Evolutionary conservation across 1,140 invertebrate genomes (phyloP).

Genomic region (Pissodes strobi): DNA sequence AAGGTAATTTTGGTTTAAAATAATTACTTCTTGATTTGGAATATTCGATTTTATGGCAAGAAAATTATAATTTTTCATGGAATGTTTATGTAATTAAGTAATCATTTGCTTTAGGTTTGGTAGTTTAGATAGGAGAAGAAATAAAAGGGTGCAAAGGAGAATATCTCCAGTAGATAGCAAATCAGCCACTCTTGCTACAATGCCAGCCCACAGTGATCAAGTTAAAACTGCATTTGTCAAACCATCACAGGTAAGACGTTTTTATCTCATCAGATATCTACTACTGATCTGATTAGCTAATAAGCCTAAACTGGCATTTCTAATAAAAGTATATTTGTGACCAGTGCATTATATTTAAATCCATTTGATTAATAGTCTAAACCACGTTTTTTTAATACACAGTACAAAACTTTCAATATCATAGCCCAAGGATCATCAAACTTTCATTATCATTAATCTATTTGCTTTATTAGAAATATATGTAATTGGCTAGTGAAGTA

Average conservation of each 20-base stretch:
- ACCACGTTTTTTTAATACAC: no score
- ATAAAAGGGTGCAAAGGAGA: conserved; percentile 52
- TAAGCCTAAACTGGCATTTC: no score
- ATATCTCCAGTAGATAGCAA: conserved; percentile 50
- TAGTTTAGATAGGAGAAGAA: conserved; percentile 67
- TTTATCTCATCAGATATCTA: conserved; percentile 10
- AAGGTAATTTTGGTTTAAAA: conserved; percentile 40
- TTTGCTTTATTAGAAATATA: no score
- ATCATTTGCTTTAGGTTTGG: no score
- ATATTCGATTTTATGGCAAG: neutral
- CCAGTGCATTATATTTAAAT: no score
- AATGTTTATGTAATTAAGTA: neutral
- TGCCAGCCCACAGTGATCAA: conserved; percentile 44
- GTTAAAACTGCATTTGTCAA: conserved; percentile 39
- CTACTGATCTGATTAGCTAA: no score
- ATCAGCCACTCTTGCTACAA: conserved; percentile 43
- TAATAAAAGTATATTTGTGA: no score
- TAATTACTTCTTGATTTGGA: neutral
- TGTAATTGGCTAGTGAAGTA: no score
- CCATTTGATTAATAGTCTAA: no score
- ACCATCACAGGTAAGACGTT: conserved; percentile 47
- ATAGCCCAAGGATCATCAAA: no score
- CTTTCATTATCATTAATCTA: no score
- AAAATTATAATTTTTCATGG: conserved; percentile 1
- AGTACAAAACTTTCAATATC: no score